These are phyloP conservation scores for Ellobius talpinus DNA, from an alignment of 2,113 vertebrate species.

Conservation along the genomic window DNA sequence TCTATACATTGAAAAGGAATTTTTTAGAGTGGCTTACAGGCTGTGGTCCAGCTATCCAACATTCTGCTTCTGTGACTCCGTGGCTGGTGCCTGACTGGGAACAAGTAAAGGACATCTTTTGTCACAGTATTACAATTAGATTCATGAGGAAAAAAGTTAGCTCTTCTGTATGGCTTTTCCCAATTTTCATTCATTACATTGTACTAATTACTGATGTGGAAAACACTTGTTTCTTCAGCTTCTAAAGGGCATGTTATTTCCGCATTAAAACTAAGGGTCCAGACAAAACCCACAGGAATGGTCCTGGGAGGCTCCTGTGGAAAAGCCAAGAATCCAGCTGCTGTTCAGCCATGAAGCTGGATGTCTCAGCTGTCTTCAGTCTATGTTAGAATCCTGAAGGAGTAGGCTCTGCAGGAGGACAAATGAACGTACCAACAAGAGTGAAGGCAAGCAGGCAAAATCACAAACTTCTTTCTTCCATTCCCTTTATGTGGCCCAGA, in stretches of 20 bases:
- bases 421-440: not conserved
- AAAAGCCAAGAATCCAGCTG: not conserved
- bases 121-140: not conserved
- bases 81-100: not conserved
- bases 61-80: not conserved
- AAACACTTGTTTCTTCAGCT: conserved; percentile 37
- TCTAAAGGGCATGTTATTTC: not conserved
- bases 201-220: not conserved
- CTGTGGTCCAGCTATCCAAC: not conserved
- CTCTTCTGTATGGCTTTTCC: not conserved
- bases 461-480: not conserved
- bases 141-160: not conserved
- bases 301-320: not conserved
- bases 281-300: not conserved
- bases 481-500: not conserved
- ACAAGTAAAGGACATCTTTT: conserved; percentile 15
- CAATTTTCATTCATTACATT: conserved; percentile 35
- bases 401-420: not conserved
- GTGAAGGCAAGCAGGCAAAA: not conserved
- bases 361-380: not conserved
- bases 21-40: not conserved
- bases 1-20: not conserved
- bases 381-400: not conserved
- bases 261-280: conserved; percentile 37
- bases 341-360: no score